phyloP scores from a whole-genome alignment of 2,797 vertebrate genomes.

The Iguana delicatissima region DNA sequence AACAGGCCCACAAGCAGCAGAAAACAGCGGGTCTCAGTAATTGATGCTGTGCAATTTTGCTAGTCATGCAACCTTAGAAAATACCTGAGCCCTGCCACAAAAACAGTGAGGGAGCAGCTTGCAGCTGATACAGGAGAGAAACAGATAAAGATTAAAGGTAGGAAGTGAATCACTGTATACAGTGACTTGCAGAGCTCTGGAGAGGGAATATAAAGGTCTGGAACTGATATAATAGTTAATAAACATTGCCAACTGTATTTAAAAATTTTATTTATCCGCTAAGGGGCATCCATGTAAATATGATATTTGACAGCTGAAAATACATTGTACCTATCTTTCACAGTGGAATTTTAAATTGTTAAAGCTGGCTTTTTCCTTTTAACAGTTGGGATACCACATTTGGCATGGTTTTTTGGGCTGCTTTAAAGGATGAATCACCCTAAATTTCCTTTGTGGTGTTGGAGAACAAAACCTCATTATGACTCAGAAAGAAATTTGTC shows the following conservation, averaged over 20 bases:
- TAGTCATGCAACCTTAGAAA: not conserved
- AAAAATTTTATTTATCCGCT: not conserved
- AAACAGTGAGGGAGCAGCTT: not conserved
- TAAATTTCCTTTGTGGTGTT: not conserved
- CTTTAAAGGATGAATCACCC: not conserved
- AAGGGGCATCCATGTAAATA: not conserved
- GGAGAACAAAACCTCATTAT: not conserved
- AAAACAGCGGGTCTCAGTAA: not conserved
- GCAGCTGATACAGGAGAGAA: not conserved
- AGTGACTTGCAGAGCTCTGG: not conserved
- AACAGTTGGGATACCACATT: not conserved
- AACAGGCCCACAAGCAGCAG: not conserved
- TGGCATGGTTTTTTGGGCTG: no score
- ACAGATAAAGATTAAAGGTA: not conserved
- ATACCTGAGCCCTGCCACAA: not conserved
- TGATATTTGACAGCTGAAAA: conserved; percentile 2
- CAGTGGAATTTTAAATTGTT: conserved; percentile 17
- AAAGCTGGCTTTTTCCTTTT: not conserved
- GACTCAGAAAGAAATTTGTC: not conserved
- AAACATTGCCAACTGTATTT: not conserved
- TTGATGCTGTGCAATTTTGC: not conserved
- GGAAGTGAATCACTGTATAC: no score
- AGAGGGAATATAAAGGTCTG: not conserved
- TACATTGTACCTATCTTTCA: not conserved
- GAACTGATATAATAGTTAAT: not conserved